Base-by-base conservation (phyloP, 2,113 vertebrate genomes). In the Channa maculata region DNA sequence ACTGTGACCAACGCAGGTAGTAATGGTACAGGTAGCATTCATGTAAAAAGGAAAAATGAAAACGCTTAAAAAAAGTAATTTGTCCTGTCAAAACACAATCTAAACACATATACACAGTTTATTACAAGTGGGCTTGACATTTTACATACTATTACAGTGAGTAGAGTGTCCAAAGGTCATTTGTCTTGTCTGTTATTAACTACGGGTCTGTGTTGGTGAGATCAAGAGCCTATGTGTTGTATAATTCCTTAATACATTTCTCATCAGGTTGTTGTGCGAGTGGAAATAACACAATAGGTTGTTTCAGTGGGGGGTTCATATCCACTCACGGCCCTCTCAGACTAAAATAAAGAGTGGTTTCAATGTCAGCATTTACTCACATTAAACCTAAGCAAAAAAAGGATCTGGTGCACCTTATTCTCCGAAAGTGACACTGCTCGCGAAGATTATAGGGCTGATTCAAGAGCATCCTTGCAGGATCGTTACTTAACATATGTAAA, bases 141-240 rank as follows among this genome's bases (percentile, higher is more conserved):
- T 90, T 88, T 44, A 77, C 79, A 87, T 75, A 70, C 71, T 71
- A 81, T 81, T 65, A 86, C 62, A 79, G 73, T 57, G 70, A 77
- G 71, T 48, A 60, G 64, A 79, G 68, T 39, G 69, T 81, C 59
- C 79, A 88, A 87, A 92, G 87, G 90, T 91, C 89, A 88, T 78
- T 60, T 59, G 65, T 54, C 67, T 67, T 67, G 69, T 84, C 78
- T 74, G 74, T 77, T 79, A 75, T 80, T 80, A 86, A 79, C 69
- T 51, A 59, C 45, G 68, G 14, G 52, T 44, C 49, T 46, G 41
- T 7, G 34, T 59, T n/a, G 38, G 12, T 72, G 44, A 77, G 70
- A 75, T 46, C 34, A n/a, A 79, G 61, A 68, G 72, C 13, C 71
- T 14, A 59, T 53, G 37, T 51, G 75, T 51, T 59, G 53, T 77